phyloP scores from a whole-genome alignment of 2,797 vertebrate genomes.

The Ispidina picta region DNA sequence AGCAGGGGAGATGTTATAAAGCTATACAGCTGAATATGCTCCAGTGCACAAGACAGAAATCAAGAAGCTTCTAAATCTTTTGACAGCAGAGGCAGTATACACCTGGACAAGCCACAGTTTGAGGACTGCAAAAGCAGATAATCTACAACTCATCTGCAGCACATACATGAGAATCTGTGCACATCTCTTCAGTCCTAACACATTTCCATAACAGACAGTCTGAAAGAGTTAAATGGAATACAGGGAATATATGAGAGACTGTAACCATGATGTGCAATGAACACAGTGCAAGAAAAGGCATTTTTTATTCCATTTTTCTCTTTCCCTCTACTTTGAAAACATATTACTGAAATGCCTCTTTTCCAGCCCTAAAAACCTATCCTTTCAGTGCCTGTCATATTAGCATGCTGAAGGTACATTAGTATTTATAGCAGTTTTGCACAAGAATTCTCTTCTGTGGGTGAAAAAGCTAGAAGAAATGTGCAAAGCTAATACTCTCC shows the following conservation, averaged over 20 bases:
- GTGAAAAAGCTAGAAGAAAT: slow-evolving; percentile 9
- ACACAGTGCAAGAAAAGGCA: neutral
- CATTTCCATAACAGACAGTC: neutral
- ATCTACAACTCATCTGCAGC: neutral
- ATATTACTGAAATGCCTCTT: neutral
- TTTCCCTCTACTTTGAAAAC: neutral
- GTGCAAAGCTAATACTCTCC: neutral
- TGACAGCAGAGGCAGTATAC: neutral
- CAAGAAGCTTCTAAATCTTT: neutral
- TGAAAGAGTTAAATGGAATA: neutral
- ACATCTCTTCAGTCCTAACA: neutral
- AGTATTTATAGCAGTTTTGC: neutral
- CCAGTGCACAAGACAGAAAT: neutral
- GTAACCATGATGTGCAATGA: neutral
- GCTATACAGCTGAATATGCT: neutral
- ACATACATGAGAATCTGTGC: neutral
- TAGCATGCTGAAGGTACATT: neutral
- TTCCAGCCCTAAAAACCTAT: neutral
- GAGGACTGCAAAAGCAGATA: neutral
- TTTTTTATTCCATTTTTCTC: neutral
- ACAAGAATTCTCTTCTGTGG: neutral
- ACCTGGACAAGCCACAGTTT: neutral
- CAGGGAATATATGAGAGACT: rapidly evolving
- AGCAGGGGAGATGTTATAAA: neutral
- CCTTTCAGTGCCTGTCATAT: neutral